Percentiles rank a stretch among this genome's conserved stretches.
These are phyloP conservation scores for Salpingus planirostris DNA, from an alignment of 2,888 invertebrate species.

Conservation along the genomic window DNA sequence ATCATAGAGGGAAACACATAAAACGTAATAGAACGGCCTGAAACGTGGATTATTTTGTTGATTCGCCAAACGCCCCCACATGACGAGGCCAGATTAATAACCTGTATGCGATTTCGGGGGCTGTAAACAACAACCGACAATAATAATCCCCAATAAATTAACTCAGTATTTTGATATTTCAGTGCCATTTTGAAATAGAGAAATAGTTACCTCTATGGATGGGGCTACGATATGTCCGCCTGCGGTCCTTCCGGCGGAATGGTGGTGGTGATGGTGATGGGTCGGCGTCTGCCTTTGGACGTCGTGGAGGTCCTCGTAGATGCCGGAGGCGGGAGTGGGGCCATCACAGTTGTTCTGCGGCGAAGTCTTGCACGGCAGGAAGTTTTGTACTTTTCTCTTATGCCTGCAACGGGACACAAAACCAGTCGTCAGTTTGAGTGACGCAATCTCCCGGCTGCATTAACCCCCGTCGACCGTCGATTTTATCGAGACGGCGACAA, in stretches of 20 bases:
- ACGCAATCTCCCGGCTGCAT: conserved; percentile 11
- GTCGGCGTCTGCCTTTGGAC: conserved; percentile 45
- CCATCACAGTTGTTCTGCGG: conserved; percentile 49
- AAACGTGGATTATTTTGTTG: too few species aligned
- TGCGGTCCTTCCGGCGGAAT: too few species aligned
- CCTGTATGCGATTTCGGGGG: too few species aligned
- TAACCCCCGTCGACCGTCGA: background rate
- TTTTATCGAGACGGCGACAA: conserved; percentile 7
- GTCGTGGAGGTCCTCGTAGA: conserved; percentile 74
- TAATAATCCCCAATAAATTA: too few species aligned
- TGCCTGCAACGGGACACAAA: conserved; percentile 58
- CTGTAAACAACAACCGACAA: too few species aligned
- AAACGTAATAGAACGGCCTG: too few species aligned
- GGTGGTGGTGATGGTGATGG: conserved; percentile 32
- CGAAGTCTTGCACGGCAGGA: conserved; percentile 73
- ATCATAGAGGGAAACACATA: too few species aligned
- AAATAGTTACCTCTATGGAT: conserved; percentile 46
- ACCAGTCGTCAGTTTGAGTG: conserved; percentile 17
- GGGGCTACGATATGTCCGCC: conserved; percentile 40
- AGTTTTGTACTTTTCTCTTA: conserved; percentile 78
- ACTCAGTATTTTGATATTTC: too few species aligned
- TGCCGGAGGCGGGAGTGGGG: conserved; percentile 49
- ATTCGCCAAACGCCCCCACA: too few species aligned
- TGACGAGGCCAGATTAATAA: too few species aligned
- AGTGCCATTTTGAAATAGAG: too few species aligned